phyloP scores from a whole-genome alignment of 2,888 invertebrate species.

The Ferrisia virgata region DNA sequence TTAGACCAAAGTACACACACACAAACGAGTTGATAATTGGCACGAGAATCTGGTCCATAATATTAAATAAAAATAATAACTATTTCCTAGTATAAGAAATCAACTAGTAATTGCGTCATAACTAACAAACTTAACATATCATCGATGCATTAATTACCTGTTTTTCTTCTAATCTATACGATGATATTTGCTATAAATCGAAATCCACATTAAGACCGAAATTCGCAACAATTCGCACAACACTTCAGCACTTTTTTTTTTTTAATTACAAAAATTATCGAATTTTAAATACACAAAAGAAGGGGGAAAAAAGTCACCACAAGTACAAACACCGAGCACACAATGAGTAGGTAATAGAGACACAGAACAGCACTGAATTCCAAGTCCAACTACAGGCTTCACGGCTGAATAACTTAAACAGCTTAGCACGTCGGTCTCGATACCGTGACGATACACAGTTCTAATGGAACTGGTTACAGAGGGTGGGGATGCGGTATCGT shows the following conservation, averaged over 20 bases:
- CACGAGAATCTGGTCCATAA: neutral
- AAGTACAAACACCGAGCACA: neutral
- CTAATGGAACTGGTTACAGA: conserved; percentile 18
- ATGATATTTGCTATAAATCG: neutral
- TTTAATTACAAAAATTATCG: no score
- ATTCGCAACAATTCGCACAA: neutral
- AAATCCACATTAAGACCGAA: neutral
- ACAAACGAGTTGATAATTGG: neutral
- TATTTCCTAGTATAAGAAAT: neutral
- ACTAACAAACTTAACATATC: neutral
- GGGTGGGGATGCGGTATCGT: conserved; percentile 3
- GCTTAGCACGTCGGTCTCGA: neutral
- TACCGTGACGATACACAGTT: neutral
- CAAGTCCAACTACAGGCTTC: neutral
- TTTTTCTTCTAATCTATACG: neutral
- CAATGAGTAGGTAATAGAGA: neutral
- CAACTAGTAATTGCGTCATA: neutral
- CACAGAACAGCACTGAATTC: neutral
- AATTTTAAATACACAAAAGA: no score
- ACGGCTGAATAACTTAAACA: conserved; percentile 28
- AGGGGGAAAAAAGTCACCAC: neutral
- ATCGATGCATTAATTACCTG: neutral
- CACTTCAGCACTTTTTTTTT: neutral
- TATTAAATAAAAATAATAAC: neutral
- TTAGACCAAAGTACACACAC: neutral